These are phyloP conservation scores for Desmodus rotundus DNA, from an alignment of 2,113 vertebrate genomes.

Conservation along the genomic window DNA sequence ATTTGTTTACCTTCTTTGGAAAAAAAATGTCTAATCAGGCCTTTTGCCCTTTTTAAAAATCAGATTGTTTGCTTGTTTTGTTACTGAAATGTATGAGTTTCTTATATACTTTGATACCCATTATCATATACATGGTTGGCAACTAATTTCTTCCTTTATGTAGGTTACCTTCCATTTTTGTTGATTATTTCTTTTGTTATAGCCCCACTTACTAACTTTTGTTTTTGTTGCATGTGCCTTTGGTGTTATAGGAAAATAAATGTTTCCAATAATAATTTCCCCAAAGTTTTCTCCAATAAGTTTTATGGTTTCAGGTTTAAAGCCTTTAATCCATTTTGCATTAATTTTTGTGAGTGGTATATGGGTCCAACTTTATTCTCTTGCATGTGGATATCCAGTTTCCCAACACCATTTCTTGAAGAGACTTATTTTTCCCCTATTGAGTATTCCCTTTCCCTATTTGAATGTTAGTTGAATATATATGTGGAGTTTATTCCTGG, in stretches of 20 bases:
- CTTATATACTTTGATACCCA: background rate
- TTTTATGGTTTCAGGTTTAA: background rate
- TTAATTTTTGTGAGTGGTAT: background rate
- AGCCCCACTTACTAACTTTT: background rate
- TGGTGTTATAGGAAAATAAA: background rate
- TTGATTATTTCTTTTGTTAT: background rate
- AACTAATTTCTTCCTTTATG: background rate
- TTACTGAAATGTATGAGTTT: background rate
- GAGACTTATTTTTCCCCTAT: background rate
- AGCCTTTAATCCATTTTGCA: background rate
- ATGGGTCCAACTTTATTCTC: background rate
- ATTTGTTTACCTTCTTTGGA: background rate
- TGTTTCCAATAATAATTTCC: background rate
- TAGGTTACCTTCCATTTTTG: background rate
- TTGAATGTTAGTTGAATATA: background rate
- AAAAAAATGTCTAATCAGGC: background rate
- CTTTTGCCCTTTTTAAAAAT: background rate
- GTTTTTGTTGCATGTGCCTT: background rate
- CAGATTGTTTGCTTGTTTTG: background rate
- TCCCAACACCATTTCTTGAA: background rate
- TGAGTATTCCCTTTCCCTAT: background rate
- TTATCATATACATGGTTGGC: background rate
- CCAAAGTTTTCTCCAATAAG: background rate
- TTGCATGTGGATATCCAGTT: background rate
- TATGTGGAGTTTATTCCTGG: background rate